phyloP scores from a whole-genome alignment of 2,113 vertebrate genomes.

The Indri indri region DNA sequence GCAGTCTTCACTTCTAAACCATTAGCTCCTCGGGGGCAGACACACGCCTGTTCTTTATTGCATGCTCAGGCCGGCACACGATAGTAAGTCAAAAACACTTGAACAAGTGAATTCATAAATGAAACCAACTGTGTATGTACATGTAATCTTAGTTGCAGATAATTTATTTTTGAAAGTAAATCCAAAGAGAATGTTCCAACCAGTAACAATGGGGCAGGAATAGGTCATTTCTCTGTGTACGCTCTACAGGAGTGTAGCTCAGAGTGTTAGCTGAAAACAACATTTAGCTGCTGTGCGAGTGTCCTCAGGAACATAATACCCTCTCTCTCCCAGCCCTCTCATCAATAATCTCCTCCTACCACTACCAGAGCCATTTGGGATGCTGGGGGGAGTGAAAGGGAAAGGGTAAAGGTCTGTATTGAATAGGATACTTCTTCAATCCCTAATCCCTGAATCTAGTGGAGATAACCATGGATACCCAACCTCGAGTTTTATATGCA shows the following conservation, averaged over 20 bases:
- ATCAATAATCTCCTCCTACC: background rate
- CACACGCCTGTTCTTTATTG: background rate
- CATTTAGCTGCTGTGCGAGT: background rate
- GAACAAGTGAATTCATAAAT: background rate
- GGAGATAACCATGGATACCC: background rate
- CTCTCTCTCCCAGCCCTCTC: background rate
- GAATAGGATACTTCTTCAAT: background rate
- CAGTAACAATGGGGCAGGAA: background rate
- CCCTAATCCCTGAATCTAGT: background rate
- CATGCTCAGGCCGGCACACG: background rate
- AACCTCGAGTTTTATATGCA: background rate
- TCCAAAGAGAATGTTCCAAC: background rate
- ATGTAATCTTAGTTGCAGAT: background rate
- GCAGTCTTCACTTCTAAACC: background rate
- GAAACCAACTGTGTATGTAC: background rate
- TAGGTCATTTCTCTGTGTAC: background rate
- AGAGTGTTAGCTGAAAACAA: background rate
- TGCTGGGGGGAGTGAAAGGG: background rate
- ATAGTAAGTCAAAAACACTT: background rate
- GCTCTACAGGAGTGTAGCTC: background rate
- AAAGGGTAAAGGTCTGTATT: background rate
- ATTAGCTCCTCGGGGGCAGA: background rate
- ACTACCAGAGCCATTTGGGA: background rate
- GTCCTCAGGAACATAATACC: background rate
- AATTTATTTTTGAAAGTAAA: slow-evolving; percentile 17